These are phyloP conservation scores for Xenopus laevis DNA, from an alignment of 2,113 vertebrate genomes.

Conservation along the genomic window DNA sequence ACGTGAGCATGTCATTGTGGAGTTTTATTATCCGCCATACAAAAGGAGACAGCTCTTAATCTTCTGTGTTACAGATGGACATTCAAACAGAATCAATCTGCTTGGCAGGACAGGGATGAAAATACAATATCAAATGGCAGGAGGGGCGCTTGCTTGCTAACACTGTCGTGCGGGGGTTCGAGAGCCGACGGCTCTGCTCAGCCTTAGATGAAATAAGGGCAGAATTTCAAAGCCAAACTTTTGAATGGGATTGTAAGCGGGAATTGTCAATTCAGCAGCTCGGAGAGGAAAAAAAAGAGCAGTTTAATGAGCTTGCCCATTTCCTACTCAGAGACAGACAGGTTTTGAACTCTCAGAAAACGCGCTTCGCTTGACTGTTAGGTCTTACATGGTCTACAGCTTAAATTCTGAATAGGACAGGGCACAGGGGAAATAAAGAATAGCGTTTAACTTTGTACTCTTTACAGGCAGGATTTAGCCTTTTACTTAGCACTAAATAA, in stretches of 20 bases:
- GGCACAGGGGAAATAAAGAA: background rate
- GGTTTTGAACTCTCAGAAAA: background rate
- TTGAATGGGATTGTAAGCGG: constrained; percentile 21
- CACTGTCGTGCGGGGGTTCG: constrained; percentile 21
- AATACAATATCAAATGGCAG: constrained; percentile 13
- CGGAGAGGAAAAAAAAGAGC: constrained; percentile 5
- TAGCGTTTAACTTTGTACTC: background rate
- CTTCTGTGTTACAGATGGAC: constrained; percentile 16
- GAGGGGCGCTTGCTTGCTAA: constrained; percentile 8
- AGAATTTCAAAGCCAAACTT: constrained; percentile 34
- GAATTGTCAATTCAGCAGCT: constrained; percentile 8
- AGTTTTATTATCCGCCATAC: background rate
- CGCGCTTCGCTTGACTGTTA: background rate
- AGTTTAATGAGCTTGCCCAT: constrained; percentile 26
- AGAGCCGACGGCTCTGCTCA: constrained; percentile 13
- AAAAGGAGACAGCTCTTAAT: constrained; percentile 14
- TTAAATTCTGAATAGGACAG: constrained; percentile 13
- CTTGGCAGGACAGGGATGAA: background rate
- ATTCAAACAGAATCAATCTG: constrained; percentile 16
- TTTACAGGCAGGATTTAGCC: background rate
- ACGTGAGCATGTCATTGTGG: background rate
- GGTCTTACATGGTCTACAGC: constrained; percentile 1
- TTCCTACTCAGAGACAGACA: background rate
- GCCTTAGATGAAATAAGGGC: constrained; percentile 3
- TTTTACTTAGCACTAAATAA: no score